These are phyloP conservation scores for Rhynchonema sp. DNA, from an alignment of 2,888 invertebrate species.

Conservation along the genomic window DNA sequence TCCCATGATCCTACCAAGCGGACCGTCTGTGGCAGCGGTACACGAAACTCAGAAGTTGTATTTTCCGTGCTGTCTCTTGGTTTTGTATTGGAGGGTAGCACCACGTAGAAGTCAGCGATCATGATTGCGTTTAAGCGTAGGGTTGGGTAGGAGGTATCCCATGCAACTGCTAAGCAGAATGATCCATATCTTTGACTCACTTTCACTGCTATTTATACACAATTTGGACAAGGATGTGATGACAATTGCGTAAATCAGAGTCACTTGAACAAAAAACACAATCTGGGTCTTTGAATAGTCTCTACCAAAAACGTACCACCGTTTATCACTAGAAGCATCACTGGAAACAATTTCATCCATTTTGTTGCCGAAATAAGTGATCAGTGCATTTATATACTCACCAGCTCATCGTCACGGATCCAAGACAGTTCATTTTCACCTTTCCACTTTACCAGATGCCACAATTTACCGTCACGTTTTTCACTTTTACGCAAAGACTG, in stretches of 20 bases:
- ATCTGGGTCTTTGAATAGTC: background rate
- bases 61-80: background rate
- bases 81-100: slow-evolving; percentile 4
- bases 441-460: background rate
- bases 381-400: background rate
- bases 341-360: no score
- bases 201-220: background rate
- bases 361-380: background rate
- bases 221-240: background rate
- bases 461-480: background rate
- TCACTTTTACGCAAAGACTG: background rate
- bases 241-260: background rate
- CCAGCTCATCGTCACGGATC: background rate
- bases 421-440: background rate
- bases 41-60: background rate
- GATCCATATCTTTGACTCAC: background rate
- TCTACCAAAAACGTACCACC: background rate
- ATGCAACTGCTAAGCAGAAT: background rate
- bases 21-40: background rate
- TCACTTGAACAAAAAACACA: background rate
- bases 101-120: slow-evolving; percentile 1
- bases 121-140: background rate
- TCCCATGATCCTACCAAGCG: slow-evolving; percentile 2
- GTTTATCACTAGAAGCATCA: background rate
- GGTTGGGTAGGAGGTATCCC: slow-evolving; percentile 1